phyloP scores from a whole-genome alignment of 1,140 invertebrate genomes.

The Brachionus plicatilis region DNA sequence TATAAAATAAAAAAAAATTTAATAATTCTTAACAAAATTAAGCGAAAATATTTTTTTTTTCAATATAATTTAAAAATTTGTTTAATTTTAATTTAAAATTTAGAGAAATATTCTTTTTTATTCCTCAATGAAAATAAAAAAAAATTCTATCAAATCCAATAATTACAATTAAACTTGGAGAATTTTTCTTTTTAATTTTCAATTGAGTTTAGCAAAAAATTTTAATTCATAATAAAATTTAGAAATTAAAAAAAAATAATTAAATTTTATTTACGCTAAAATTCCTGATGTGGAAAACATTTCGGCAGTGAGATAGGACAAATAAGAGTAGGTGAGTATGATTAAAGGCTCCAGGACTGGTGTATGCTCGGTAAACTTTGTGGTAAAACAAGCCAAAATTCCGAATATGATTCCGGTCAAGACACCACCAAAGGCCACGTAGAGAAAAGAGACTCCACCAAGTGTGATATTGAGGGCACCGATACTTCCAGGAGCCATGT shows the following conservation, averaged over 20 bases:
- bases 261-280: slow-evolving; percentile 45
- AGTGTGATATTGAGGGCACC: slow-evolving; percentile 64
- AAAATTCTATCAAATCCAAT: no score
- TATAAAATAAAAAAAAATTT: no score
- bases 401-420: slow-evolving; percentile 91
- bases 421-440: slow-evolving; percentile 85
- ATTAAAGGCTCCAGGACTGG: slow-evolving; percentile 96
- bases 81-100: no score
- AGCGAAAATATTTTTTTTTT: no score
- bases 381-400: slow-evolving; percentile 86
- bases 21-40: no score
- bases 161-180: not conserved
- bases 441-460: slow-evolving; percentile 81
- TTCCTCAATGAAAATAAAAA: not conserved
- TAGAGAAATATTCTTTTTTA: not conserved
- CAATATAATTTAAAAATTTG: no score
- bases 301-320: slow-evolving; percentile 92
- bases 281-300: slow-evolving; percentile 98
- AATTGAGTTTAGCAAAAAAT: no score
- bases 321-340: slow-evolving; percentile 94
- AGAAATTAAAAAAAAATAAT: not conserved
- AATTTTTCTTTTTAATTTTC: not conserved
- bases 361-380: slow-evolving; percentile 87
- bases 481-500: slow-evolving; percentile 50
- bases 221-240: no score